phyloP scores from a whole-genome alignment of 2,113 vertebrate species.

The Elanoides forficatus region DNA sequence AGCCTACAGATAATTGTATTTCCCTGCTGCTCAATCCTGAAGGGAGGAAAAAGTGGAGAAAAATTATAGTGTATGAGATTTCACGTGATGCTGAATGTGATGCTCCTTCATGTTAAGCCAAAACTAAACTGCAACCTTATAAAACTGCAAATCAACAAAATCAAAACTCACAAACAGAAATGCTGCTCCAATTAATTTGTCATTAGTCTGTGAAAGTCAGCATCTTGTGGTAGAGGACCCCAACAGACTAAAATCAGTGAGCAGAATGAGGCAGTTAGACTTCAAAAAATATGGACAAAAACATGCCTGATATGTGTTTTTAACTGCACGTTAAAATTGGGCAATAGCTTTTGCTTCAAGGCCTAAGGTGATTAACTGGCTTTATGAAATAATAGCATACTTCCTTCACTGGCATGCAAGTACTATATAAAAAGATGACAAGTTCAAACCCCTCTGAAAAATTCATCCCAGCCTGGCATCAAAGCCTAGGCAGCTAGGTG shows the following conservation, averaged over 20 bases:
- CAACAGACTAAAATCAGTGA: background rate
- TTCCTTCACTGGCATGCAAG: background rate
- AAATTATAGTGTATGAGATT: background rate
- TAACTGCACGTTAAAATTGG: background rate
- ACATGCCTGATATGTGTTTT: fast-evolving
- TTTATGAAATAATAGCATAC: background rate
- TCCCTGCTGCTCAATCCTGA: background rate
- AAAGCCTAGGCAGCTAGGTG: background rate
- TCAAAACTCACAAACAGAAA: background rate
- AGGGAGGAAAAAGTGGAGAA: background rate
- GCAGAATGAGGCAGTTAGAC: background rate
- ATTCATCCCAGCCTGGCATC: background rate
- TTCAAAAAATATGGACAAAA: background rate
- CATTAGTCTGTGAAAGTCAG: background rate
- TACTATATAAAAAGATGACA: background rate
- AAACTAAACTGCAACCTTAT: background rate
- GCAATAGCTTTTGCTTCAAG: background rate
- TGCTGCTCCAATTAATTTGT: background rate
- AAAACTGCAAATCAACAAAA: background rate
- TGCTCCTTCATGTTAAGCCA: background rate
- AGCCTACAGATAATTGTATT: background rate
- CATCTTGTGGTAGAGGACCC: background rate
- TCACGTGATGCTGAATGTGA: fast-evolving
- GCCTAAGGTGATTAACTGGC: background rate
- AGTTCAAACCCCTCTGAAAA: background rate